phyloP scores from a whole-genome alignment of 2,888 invertebrate species.

The Epistrophe grossulariae region DNA sequence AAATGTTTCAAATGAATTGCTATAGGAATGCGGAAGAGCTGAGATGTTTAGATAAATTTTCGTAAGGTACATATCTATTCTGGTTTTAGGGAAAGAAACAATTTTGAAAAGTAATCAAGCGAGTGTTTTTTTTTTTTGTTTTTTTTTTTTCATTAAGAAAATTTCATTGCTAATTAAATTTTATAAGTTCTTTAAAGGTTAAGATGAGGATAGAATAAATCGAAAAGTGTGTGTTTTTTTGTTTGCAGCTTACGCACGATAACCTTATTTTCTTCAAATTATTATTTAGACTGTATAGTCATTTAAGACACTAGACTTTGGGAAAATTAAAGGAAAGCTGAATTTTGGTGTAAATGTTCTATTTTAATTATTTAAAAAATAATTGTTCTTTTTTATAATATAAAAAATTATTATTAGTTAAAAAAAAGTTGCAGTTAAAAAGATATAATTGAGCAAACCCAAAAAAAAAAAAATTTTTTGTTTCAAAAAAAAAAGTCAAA shows the following conservation, averaged over 20 bases:
- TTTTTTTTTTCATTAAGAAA: constrained; percentile 31
- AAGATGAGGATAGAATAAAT: background rate
- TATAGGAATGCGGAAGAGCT: constrained; percentile 14
- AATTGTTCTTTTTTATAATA: too few species aligned
- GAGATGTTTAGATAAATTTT: constrained; percentile 13
- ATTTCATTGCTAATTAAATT: constrained; percentile 49
- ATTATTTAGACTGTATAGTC: too few species aligned
- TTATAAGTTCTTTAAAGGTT: constrained; percentile 2
- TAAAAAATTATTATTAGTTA: too few species aligned
- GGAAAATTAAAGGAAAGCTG: too few species aligned
- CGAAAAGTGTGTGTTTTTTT: background rate
- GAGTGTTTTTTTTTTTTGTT: constrained; percentile 6
- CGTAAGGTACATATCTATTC: constrained; percentile 15
- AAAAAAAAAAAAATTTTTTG: too few species aligned
- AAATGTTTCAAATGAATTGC: constrained; percentile 64
- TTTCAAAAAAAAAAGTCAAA: too few species aligned
- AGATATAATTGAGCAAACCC: too few species aligned
- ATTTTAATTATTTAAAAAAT: too few species aligned
- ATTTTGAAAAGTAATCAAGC: constrained; percentile 59
- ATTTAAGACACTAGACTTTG: too few species aligned
- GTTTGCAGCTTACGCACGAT: background rate
- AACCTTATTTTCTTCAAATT: too few species aligned
- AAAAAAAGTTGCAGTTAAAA: too few species aligned
- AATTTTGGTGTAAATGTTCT: too few species aligned
- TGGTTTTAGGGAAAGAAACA: constrained; percentile 6